Evolutionary conservation across 2,888 invertebrate species (phyloP).

Genomic region (Sphaerophoria rueppellii): DNA sequence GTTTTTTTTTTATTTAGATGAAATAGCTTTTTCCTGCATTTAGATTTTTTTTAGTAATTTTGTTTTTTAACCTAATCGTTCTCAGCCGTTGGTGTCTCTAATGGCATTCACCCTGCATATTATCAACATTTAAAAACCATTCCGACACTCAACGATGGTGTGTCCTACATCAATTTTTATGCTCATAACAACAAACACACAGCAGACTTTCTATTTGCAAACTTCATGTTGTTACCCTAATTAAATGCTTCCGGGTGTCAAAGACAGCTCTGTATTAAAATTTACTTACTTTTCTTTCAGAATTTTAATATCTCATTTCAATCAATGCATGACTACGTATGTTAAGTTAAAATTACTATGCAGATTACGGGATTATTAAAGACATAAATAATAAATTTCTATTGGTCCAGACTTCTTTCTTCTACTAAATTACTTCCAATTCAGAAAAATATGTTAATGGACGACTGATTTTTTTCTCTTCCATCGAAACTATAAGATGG

Average conservation of each 20-base stretch:
- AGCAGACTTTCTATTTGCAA: too few relatives aligned
- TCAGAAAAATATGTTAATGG: slow-evolving; percentile 8
- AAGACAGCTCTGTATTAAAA: neutral
- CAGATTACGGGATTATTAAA: neutral
- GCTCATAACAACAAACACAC: too few relatives aligned
- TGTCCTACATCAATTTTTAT: too few relatives aligned
- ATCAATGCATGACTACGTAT: neutral
- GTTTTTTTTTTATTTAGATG: too few relatives aligned
- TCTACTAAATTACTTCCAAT: neutral
- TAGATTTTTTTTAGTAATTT: too few relatives aligned
- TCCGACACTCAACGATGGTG: too few relatives aligned
- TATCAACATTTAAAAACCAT: too few relatives aligned
- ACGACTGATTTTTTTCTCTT: neutral
- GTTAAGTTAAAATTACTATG: neutral
- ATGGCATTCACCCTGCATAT: too few relatives aligned
- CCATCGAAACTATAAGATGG: neutral
- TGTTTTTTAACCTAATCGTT: too few relatives aligned
- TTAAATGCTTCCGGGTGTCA: neutral
- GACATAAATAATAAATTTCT: neutral
- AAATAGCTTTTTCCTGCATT: too few relatives aligned
- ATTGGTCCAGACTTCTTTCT: neutral
- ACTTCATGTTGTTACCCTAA: neutral
- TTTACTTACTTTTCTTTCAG: neutral
- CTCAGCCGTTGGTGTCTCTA: too few relatives aligned
- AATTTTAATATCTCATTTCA: neutral